phyloP scores from a whole-genome alignment of 2,888 invertebrate species.

The Pollenia griseotomentosa region DNA sequence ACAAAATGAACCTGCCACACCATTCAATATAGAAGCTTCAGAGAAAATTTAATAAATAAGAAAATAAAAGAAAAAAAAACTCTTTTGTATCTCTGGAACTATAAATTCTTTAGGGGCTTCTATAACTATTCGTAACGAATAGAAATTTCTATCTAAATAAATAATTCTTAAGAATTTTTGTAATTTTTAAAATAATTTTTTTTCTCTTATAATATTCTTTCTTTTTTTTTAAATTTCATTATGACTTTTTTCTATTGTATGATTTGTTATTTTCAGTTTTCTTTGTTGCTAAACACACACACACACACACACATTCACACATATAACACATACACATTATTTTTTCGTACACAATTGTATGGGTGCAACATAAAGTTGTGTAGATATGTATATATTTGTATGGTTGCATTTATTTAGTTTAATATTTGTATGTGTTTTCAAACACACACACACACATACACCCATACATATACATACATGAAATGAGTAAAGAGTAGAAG shows the following conservation, averaged over 20 bases:
- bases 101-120: slow-evolving; percentile 8
- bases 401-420: slow-evolving; percentile 16
- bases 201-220: slow-evolving; percentile 18
- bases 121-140: slow-evolving; percentile 11
- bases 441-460: no score
- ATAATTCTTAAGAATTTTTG: slow-evolving; percentile 46
- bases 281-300: slow-evolving; percentile 35
- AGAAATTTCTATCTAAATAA: slow-evolving; percentile 43
- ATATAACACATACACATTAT: not conserved
- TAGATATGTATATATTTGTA: not conserved
- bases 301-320: not conserved
- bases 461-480: not conserved
- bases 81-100: not conserved
- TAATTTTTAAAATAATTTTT: slow-evolving; percentile 1
- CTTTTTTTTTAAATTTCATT: slow-evolving; percentile 10
- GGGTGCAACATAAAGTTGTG: not conserved
- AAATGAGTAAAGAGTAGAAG: slow-evolving; percentile 11
- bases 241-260: slow-evolving; percentile 33
- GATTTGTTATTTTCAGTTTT: slow-evolving; percentile 61
- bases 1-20: no score
- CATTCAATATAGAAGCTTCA: no score
- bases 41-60: not conserved
- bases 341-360: not conserved
- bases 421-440: slow-evolving; percentile 35
- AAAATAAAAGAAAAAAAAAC: not conserved